Evolutionary conservation across 2,797 vertebrate species (phyloP).

Genomic region (Leucoraja ocellata): DNA sequence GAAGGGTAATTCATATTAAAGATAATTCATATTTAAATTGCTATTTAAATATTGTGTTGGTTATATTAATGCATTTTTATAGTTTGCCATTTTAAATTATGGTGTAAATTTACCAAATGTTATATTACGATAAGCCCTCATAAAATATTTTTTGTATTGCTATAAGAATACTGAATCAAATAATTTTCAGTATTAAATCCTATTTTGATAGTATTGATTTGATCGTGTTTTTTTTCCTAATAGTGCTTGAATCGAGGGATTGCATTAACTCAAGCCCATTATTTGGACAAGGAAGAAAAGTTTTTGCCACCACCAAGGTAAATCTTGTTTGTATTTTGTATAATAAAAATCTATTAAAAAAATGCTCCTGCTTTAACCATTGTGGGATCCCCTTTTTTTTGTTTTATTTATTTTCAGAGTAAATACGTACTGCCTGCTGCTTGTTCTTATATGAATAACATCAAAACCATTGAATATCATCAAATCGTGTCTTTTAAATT

Average conservation of each 20-base stretch:
- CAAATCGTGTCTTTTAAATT: not conserved
- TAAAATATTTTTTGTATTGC: not conserved
- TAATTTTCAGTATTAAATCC: not conserved
- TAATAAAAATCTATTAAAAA: not conserved
- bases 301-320: slow-evolving; percentile 82
- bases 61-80: not conserved
- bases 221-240: not conserved
- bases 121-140: not conserved
- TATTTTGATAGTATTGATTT: too few relatives aligned
- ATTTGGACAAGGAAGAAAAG: slow-evolving; percentile 90
- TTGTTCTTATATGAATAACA: not conserved
- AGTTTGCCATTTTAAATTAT: not conserved
- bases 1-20: not conserved
- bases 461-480: not conserved
- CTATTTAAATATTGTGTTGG: not conserved
- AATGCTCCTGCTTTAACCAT: not conserved
- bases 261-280: slow-evolving; percentile 82
- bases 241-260: slow-evolving; percentile 79
- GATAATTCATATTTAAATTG: not conserved
- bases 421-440: not conserved
- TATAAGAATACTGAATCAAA: not conserved
- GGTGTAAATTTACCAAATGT: not conserved
- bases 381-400: not conserved
- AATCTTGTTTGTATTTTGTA: slow-evolving; percentile 1
- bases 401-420: not conserved